These are phyloP conservation scores for Menidia menidia DNA, from an alignment of 2,797 vertebrate genomes.

Conservation along the genomic window DNA sequence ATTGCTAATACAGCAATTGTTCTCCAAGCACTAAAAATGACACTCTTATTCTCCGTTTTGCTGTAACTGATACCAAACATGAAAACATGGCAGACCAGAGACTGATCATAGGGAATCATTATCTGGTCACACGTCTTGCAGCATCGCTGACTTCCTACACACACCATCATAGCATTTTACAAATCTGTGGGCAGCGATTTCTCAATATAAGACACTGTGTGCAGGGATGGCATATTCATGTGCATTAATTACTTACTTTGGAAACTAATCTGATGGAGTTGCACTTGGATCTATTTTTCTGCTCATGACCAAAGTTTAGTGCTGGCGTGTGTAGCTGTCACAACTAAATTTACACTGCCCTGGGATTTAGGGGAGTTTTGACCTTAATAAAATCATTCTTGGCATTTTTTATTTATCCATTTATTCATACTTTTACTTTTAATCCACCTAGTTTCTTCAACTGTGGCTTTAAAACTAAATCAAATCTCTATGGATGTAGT, in stretches of 20 bases:
- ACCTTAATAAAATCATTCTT: background rate
- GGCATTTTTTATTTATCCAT: background rate
- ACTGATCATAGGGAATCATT: no score
- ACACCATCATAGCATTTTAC: background rate
- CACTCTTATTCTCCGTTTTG: no score
- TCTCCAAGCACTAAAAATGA: no score
- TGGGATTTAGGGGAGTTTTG: background rate
- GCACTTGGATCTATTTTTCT: background rate
- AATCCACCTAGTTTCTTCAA: constrained; percentile 10
- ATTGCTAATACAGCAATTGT: no score
- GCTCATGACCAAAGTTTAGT: background rate
- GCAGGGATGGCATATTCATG: background rate
- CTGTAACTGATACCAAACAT: no score
- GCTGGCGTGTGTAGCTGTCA: background rate
- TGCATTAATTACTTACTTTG: background rate
- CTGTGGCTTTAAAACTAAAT: constrained; percentile 16
- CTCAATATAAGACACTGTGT: background rate
- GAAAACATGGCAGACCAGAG: no score
- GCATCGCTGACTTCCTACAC: no score
- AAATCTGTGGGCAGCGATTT: background rate
- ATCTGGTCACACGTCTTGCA: no score
- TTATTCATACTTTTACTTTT: background rate
- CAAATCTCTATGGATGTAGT: constrained; percentile 27
- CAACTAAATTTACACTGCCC: background rate
- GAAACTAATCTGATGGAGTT: background rate